Evolutionary conservation across 2,888 invertebrate genomes (phyloP).

Genomic region (Tachina lurida): DNA sequence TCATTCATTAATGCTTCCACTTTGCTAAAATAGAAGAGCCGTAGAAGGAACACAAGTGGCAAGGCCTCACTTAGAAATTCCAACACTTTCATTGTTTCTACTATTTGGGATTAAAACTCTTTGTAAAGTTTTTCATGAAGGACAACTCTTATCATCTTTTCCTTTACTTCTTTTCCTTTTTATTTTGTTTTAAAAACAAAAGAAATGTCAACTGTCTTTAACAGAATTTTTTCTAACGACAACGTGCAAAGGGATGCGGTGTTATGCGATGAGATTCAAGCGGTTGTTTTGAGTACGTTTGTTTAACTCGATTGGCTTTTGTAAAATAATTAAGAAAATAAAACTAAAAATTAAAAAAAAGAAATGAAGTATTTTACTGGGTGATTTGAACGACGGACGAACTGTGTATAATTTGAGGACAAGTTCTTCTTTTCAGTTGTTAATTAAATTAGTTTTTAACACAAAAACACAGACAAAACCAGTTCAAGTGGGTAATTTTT

Average conservation of each 20-base stretch:
- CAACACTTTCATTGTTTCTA: constrained; percentile 62
- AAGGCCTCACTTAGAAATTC: constrained; percentile 49
- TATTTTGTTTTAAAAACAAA: constrained; percentile 19
- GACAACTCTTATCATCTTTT: constrained; percentile 31
- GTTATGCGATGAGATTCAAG: constrained; percentile 24
- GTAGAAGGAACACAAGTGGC: constrained; percentile 33
- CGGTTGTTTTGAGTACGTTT: constrained; percentile 53
- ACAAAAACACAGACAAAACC: constrained; percentile 29
- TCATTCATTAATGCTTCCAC: constrained; percentile 17
- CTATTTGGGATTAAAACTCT: constrained; percentile 26
- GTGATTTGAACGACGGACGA: constrained; percentile 3
- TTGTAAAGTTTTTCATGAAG: constrained; percentile 4
- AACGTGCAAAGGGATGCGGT: not conserved
- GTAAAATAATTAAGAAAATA: constrained; percentile 47
- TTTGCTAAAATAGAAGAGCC: constrained; percentile 24
- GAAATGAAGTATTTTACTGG: constrained; percentile 11
- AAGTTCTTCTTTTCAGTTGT: constrained; percentile 63
- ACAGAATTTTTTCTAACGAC: constrained; percentile 19
- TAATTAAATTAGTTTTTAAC: constrained; percentile 72
- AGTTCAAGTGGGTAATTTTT: constrained; percentile 48
- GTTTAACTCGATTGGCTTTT: constrained; percentile 58
- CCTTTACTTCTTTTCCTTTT: not conserved
- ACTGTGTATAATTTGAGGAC: constrained; percentile 35
- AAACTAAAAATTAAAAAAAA: constrained; percentile 19
- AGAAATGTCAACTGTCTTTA: constrained; percentile 28